Percentiles rank a stretch among this genome's conserved stretches.
Evolutionary conservation across 2,113 vertebrate genomes (phyloP).

Genomic region (Bambusicola thoracicus): DNA sequence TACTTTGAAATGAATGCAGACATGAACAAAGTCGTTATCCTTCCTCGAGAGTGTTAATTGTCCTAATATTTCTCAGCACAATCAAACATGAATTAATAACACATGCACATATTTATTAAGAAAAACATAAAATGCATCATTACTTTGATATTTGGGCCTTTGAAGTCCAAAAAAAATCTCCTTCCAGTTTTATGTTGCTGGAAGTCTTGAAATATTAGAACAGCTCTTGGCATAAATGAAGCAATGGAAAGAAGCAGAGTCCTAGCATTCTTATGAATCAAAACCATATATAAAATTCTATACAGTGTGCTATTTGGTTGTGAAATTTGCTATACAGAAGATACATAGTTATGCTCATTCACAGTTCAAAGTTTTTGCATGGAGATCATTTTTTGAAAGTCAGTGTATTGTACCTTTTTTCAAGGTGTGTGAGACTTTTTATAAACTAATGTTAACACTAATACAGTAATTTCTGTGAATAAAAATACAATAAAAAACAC

Average conservation of each 20-base stretch:
- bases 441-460: background rate
- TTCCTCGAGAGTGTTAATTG: background rate
- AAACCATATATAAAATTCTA: constrained; percentile 22
- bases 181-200: constrained; percentile 4
- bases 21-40: background rate
- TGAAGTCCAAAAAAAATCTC: background rate
- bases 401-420: background rate
- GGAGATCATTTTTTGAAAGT: background rate
- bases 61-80: background rate
- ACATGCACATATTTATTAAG: background rate
- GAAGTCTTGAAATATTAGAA: constrained; percentile 15
- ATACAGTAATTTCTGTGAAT: background rate
- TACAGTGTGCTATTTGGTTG: background rate
- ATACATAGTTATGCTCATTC: background rate
- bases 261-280: background rate
- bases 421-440: background rate
- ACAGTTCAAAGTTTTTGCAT: background rate
- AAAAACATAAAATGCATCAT: background rate
- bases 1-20: background rate
- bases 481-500: background rate
- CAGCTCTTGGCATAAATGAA: constrained; percentile 41
- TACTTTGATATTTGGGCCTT: background rate
- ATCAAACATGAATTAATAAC: background rate
- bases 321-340: background rate
- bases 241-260: constrained; percentile 18